Evolutionary conservation across 2,888 invertebrate species (phyloP).

Genomic region (Apotomis capreana): DNA sequence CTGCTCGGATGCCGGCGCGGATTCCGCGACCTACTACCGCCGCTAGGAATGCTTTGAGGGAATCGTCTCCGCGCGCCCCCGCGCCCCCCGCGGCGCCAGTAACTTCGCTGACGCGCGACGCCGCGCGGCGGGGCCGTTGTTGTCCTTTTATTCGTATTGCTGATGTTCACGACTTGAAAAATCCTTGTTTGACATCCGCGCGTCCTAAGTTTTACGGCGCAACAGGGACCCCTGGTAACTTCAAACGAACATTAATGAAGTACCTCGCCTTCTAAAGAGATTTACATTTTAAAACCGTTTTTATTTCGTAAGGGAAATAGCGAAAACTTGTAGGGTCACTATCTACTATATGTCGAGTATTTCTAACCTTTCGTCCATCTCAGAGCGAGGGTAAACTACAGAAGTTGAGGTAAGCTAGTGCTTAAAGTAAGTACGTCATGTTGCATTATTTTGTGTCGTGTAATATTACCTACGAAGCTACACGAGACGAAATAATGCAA

Average conservation of each 20-base stretch:
- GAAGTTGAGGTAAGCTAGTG: too few relatives aligned
- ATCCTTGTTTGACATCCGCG: neutral
- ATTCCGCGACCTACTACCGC: conserved; percentile 11
- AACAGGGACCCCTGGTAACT: neutral
- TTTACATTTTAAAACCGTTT: neutral
- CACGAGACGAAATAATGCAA: too few relatives aligned
- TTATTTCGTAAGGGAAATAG: neutral
- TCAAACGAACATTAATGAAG: conserved; percentile 13
- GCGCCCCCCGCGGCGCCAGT: neutral
- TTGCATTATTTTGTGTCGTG: too few relatives aligned
- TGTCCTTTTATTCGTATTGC: neutral
- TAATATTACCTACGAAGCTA: too few relatives aligned
- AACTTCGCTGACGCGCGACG: neutral
- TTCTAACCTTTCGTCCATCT: too few relatives aligned
- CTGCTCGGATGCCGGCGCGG: conserved; percentile 8
- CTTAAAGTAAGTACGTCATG: too few relatives aligned
- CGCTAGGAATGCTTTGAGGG: conserved; percentile 31
- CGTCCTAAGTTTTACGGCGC: neutral
- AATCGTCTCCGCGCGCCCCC: neutral
- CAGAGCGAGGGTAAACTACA: too few relatives aligned
- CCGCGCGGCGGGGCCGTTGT: neutral
- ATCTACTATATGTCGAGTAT: neutral
- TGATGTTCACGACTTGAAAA: neutral
- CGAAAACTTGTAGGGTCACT: neutral
- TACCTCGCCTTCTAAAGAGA: neutral